These are phyloP conservation scores for Zeus faber DNA, from an alignment of 2,113 vertebrate species.

Conservation along the genomic window DNA sequence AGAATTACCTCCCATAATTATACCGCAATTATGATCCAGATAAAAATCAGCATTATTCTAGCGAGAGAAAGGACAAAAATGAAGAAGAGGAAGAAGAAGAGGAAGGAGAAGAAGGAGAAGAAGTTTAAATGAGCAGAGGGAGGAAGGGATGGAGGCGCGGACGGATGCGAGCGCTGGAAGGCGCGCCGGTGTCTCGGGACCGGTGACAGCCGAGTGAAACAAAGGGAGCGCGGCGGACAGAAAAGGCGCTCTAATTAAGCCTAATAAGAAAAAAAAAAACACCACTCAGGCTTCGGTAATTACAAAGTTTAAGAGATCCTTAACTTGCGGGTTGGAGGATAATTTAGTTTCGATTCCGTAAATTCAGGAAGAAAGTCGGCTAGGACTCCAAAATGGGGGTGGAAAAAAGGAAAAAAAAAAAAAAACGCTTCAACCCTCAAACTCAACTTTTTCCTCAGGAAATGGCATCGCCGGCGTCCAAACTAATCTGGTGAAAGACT, in stretches of 20 bases:
- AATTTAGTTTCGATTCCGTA: constrained; percentile 37
- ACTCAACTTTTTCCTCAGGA: constrained; percentile 7
- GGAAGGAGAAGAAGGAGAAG: constrained; percentile 25
- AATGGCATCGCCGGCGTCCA: not conserved
- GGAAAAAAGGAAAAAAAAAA: not conserved
- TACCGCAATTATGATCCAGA: constrained; percentile 68
- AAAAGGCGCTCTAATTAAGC: constrained; percentile 71
- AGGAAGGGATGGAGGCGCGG: constrained; percentile 24
- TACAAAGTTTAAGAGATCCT: constrained; percentile 69
- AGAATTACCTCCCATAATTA: constrained; percentile 76
- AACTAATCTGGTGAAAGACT: constrained; percentile 3
- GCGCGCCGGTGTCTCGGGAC: constrained; percentile 67
- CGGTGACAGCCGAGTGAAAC: constrained; percentile 63
- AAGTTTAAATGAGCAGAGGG: constrained; percentile 65
- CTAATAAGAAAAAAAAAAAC: constrained; percentile 44
- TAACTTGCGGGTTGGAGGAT: constrained; percentile 43
- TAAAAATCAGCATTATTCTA: constrained; percentile 72
- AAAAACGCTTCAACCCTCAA: too few species aligned
- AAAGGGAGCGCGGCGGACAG: constrained; percentile 58
- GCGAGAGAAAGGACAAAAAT: too few species aligned
- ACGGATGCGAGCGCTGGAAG: constrained; percentile 38
- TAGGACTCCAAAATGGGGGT: not conserved
- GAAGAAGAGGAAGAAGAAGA: too few species aligned
- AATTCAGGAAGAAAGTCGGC: constrained; percentile 37
- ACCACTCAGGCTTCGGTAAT: constrained; percentile 39